Percentiles rank a stretch among this genome's conserved stretches.
phyloP scores from a whole-genome alignment of 1,140 invertebrate species.

The Ips nitidus region DNA sequence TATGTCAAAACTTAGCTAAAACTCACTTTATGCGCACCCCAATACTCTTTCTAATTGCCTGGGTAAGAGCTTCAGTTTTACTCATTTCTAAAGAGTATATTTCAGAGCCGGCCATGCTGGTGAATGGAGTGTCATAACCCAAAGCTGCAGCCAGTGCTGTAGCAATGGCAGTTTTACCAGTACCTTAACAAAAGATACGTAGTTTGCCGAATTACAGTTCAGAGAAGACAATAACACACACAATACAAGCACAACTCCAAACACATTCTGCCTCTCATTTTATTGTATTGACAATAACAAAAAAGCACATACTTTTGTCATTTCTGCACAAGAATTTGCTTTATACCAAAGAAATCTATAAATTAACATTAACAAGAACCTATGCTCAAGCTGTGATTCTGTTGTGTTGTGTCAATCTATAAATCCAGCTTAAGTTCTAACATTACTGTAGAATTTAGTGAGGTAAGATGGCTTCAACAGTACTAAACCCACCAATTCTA shows the following conservation, averaged over 20 bases:
- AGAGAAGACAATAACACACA: neutral
- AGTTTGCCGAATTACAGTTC: neutral
- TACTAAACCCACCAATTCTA: no score
- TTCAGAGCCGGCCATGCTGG: constrained; percentile 96
- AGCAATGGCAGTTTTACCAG: constrained; percentile 95
- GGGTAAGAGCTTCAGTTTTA: constrained; percentile 97
- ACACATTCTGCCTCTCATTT: neutral
- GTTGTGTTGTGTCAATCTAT: no score
- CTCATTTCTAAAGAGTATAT: constrained; percentile 99
- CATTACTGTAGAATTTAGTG: no score
- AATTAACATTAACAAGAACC: no score
- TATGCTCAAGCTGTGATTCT: no score
- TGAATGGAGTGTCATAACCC: constrained; percentile 95
- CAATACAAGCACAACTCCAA: constrained; percentile 3
- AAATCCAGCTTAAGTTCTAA: no score
- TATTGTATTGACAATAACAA: no score
- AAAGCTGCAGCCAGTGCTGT: constrained; percentile 95
- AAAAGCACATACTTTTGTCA: no score
- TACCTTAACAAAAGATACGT: constrained; percentile 35
- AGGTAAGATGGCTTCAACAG: no score
- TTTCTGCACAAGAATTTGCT: no score
- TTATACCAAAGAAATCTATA: no score
- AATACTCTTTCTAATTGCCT: constrained; percentile 96
- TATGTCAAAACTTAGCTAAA: neutral
- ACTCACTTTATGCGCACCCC: constrained; percentile 94